Evolutionary conservation across 92 coral and sea anemone species (phyloP), one percentile per base, ranked within the genome.

Genomic region (Chrysogorgia sp.): DNA sequence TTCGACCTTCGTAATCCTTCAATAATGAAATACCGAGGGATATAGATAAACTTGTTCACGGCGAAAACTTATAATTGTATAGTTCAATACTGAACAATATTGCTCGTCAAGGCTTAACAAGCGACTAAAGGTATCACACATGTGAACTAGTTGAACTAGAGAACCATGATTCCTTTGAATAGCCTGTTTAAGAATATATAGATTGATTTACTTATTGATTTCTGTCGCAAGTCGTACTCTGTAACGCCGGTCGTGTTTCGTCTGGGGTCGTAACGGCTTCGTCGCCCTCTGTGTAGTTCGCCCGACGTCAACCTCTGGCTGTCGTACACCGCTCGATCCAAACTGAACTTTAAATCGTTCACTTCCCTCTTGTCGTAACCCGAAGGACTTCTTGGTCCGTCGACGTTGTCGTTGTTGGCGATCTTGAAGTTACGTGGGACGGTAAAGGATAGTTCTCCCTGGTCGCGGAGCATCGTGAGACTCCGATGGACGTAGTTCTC

Each of bases 161-260:
- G n/a, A n/a, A n/a, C n/a, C n/a, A n/a, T n/a, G n/a, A n/a, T n/a
- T n/a, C n/a, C n/a, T n/a, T n/a, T n/a, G n/a, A n/a, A n/a, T 5
- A 5, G 5, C 12, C 5, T 5, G 12, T 37, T 37, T 4, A 37
- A 37, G 5, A 4, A 37, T 37, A 37, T 5, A 47, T 47, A 25
- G 13, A 40, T 34, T 34, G 34, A 26, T 72, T 71, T 72, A 72
- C 79, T 72, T 72, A 41, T 72, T 34, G 24, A 65, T 32, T 72
- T 52, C 29, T 29, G 49, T 31, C 34, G 79, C 19, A 72, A 15
- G 1, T 72, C 79, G 28, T 53, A 37, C 31, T 72, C 79, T 19
- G 64, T 72, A 20, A 72, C 41, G n/a, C 63, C 79, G 23, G 79
- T 72, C 33, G 79, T 72, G 24, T 72, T 72, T 22, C 79, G 58